These are phyloP conservation scores for Muscicapa striata DNA, from an alignment of 2,797 vertebrate genomes.

Conservation along the genomic window DNA sequence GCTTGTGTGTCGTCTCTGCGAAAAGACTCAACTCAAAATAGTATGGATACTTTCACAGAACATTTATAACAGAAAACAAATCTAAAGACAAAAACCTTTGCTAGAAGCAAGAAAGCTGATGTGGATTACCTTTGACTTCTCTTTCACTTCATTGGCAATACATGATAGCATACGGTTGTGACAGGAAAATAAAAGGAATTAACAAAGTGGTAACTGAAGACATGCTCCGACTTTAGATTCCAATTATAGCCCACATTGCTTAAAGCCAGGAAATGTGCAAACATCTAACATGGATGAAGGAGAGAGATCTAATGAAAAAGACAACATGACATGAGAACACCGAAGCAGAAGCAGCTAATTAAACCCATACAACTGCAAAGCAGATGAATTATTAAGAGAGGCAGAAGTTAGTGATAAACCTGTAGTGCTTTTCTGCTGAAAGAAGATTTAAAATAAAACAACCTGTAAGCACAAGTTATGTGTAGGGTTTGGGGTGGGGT, in stretches of 20 bases:
- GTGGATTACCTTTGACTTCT: slow-evolving; percentile 49
- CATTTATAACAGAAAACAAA: background rate
- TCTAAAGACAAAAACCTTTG: background rate
- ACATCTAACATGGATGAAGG: slow-evolving; percentile 22
- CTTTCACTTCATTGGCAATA: slow-evolving; percentile 1
- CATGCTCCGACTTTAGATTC: slow-evolving; percentile 30
- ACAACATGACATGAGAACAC: slow-evolving; percentile 36
- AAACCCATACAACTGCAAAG: background rate
- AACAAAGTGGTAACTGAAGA: slow-evolving; percentile 48
- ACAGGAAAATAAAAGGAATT: slow-evolving; percentile 57
- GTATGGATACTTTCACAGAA: background rate
- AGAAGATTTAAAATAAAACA: background rate
- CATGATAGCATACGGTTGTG: slow-evolving; percentile 28
- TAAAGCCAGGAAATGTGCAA: slow-evolving; percentile 51
- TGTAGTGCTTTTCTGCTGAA: background rate
- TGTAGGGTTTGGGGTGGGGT: background rate
- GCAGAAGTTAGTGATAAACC: slow-evolving; percentile 5
- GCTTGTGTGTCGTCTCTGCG: background rate
- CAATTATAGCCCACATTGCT: slow-evolving; percentile 57
- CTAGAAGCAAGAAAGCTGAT: slow-evolving; percentile 7
- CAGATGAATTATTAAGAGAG: slow-evolving; percentile 15
- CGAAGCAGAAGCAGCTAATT: slow-evolving; percentile 18
- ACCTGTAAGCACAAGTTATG: background rate
- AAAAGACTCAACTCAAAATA: background rate
- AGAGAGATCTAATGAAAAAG: slow-evolving; percentile 46